Base-by-base conservation (phyloP, 2,113 vertebrate genomes). In the Ophthalmolycus amberensis region DNA sequence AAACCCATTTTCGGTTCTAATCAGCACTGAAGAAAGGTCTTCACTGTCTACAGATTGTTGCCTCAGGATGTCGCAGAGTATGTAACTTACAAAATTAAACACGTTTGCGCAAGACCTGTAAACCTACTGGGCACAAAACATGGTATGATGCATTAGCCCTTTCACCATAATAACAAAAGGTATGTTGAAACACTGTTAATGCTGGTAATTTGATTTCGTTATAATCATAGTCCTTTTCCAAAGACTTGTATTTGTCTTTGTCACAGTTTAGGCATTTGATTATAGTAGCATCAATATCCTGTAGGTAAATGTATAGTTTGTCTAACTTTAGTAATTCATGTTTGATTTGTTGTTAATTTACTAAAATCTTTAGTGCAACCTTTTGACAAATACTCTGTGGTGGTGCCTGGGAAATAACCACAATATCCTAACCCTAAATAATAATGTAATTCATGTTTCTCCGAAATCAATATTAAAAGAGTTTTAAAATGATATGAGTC, bases 351-450 rank as follows among this genome's bases (percentile, higher is more conserved):
- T 69, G 44, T 73, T 16, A 3, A 8, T 75, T n/a, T 16, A 50
- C 32, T 73, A 73, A 75, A 64, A 50, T 52, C 22, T 64, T 62
- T 10, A 34, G 40, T 37, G 58, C 32, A 22, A 74, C 71, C 12
- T 74, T 34, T 52, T 63, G 20, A 27, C 22, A 25, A 50, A 64
- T 15, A 16, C 12, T 29, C 6, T 74, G 58, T 48, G 2, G 9
- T 50, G 44, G 20, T 48, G 40, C 11, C 7, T 62, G 3, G 37
- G 25, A 32, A 58, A 40, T 56, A 9, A 48, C 18, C 22, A 25
- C 12, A 15, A 52, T 37, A 54, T 25, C 6, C 16, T 52, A 22
- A 52, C 2, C 18, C 15, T 48, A 48, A 16, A 48, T 48, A 48
- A 48, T 46, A 46, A 44, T 44, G 42, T 44, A 44, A 44, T 44